Evolutionary conservation across 2,888 invertebrate genomes (phyloP).

Genomic region (Coelopa pilipes): DNA sequence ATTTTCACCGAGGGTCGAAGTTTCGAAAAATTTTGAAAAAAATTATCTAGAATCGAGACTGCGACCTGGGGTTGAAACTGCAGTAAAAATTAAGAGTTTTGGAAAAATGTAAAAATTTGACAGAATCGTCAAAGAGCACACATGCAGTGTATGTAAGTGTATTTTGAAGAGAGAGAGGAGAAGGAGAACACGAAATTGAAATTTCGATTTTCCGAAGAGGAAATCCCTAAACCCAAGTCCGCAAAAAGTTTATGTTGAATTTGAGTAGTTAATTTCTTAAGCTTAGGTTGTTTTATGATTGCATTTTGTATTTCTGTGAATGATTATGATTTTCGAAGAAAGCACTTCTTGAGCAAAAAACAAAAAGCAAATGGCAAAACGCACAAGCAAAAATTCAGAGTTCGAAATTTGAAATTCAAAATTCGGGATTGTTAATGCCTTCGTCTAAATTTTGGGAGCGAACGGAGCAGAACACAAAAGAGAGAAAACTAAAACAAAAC

Average conservation of each 20-base stretch:
- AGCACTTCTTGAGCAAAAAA: conserved; percentile 1
- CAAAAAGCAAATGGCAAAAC: conserved; percentile 35
- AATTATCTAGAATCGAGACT: neutral
- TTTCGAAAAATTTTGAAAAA: neutral
- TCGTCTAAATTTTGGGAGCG: conserved; percentile 58
- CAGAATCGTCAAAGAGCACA: neutral
- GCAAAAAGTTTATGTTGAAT: neutral
- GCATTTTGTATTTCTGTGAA: too few species aligned
- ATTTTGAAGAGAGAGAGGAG: neutral
- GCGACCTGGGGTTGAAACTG: neutral
- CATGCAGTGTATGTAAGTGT: neutral
- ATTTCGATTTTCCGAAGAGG: neutral
- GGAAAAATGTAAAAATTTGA: neutral
- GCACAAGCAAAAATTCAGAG: conserved; percentile 5
- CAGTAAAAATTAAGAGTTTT: neutral
- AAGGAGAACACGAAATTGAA: neutral
- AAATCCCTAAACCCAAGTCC: neutral
- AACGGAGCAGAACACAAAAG: conserved; percentile 42
- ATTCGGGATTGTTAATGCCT: conserved; percentile 65
- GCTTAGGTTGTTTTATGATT: neutral
- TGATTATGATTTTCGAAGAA: neutral
- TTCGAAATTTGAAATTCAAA: conserved; percentile 48
- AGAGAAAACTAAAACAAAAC: conserved; percentile 48
- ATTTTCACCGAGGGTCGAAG: too few species aligned
- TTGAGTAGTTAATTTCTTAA: conserved; percentile 19